phyloP scores from a whole-genome alignment of 2,797 vertebrate species.

The Siniperca scherzeri region DNA sequence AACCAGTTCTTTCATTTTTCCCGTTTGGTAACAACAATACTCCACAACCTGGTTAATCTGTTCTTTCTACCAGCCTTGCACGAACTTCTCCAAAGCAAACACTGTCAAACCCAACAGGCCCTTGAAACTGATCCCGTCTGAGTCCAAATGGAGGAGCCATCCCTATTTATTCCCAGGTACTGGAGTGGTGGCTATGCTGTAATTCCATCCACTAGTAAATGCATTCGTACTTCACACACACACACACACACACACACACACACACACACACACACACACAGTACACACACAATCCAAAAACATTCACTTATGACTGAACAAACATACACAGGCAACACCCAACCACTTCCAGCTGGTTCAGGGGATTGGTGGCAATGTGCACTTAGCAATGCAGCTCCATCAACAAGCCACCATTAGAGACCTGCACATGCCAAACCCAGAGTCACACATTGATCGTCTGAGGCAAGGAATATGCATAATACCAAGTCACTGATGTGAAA shows the following conservation, averaged over 20 bases:
- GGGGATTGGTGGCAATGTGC: slow-evolving; percentile 63
- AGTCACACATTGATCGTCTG: slow-evolving; percentile 56
- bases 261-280: slow-evolving; percentile 37
- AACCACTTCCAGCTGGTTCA: slow-evolving; percentile 64
- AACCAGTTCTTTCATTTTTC: slow-evolving; percentile 29
- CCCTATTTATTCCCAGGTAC: slow-evolving; percentile 47
- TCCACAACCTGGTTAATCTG: slow-evolving; percentile 64
- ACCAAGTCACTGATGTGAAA: slow-evolving; percentile 50
- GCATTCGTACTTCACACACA: slow-evolving; percentile 58
- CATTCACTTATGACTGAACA: slow-evolving; percentile 60
- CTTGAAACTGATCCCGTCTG: slow-evolving; percentile 74
- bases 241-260: slow-evolving; percentile 28
- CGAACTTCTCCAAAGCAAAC: slow-evolving; percentile 75
- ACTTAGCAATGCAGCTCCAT: slow-evolving; percentile 75
- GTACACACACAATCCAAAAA: slow-evolving; percentile 40
- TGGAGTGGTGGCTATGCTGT: slow-evolving; percentile 62
- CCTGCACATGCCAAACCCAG: slow-evolving; percentile 60
- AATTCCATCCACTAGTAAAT: slow-evolving; percentile 75
- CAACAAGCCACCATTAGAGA: slow-evolving; percentile 78
- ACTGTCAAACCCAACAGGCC: slow-evolving; percentile 66
- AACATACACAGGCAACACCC: slow-evolving; percentile 64
- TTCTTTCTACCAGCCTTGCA: slow-evolving; percentile 51
- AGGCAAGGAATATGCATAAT: slow-evolving; percentile 45
- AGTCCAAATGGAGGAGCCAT: slow-evolving; percentile 66
- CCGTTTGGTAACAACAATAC: slow-evolving; percentile 37